phyloP scores from a whole-genome alignment of 2,113 vertebrate species.

The Mola mola region DNA sequence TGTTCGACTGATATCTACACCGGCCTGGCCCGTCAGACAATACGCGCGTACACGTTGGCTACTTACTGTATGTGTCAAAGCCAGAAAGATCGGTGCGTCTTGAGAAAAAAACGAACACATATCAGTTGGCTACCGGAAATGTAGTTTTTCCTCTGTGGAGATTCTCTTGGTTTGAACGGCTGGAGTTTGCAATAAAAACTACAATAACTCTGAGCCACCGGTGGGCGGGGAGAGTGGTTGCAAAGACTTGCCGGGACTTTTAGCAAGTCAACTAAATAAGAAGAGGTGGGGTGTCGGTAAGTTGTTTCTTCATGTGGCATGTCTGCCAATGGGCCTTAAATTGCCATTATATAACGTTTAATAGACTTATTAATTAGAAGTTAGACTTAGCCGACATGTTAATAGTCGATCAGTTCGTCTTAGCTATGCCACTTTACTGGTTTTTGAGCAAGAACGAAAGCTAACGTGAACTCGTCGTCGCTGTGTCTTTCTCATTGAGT shows the following conservation, averaged over 20 bases:
- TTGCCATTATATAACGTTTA: not conserved
- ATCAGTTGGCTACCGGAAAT: constrained; percentile 40
- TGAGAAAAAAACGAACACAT: not conserved
- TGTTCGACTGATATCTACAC: not conserved
- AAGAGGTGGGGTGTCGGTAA: constrained; percentile 18
- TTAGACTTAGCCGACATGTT: no score
- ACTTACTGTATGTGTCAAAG: not conserved
- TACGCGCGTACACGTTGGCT: fast-evolving
- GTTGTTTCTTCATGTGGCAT: not conserved
- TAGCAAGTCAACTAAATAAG: not conserved
- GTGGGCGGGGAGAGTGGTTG: constrained; percentile 12
- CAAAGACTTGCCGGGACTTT: constrained; percentile 67
- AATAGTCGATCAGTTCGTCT: not conserved
- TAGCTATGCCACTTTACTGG: not conserved
- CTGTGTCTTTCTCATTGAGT: not conserved
- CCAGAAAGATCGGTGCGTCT: fast-evolving
- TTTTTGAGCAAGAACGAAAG: constrained; percentile 18
- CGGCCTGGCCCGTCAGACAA: not conserved
- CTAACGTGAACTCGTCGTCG: constrained; percentile 9
- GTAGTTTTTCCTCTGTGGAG: constrained; percentile 34
- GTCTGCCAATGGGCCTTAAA: no score
- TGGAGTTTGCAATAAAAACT: constrained; percentile 22
- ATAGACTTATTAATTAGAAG: not conserved
- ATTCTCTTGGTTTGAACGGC: fast-evolving
- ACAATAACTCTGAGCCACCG: constrained; percentile 32